Evolutionary conservation across 2,113 vertebrate genomes (phyloP).

Genomic region (Dipodomys merriami): DNA sequence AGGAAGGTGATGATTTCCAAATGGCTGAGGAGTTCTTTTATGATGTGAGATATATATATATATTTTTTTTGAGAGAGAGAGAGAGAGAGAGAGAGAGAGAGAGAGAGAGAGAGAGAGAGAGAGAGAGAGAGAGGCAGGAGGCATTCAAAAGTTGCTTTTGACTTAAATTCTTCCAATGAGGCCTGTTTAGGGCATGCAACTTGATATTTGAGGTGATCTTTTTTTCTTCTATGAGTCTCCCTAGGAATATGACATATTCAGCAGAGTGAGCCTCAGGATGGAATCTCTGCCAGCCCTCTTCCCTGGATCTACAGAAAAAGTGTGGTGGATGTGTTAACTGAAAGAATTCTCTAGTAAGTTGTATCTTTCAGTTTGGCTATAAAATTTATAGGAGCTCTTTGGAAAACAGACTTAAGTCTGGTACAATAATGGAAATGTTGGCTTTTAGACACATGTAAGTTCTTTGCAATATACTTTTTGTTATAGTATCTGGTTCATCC

Average conservation of each 20-base stretch:
- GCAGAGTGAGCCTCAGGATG: neutral
- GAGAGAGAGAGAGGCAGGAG: too few relatives aligned
- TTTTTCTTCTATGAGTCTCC: neutral
- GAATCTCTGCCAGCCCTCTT: neutral
- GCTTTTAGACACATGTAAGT: neutral
- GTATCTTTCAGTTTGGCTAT: slow-evolving; percentile 70
- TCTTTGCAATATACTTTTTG: neutral
- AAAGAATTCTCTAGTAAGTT: slow-evolving; percentile 62
- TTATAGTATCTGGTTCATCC: neutral
- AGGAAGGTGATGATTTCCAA: slow-evolving; percentile 55
- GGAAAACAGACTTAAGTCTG: slow-evolving; percentile 25
- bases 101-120: too few relatives aligned
- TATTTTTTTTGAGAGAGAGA: too few relatives aligned
- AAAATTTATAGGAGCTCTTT: slow-evolving; percentile 67
- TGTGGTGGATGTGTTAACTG: slow-evolving; percentile 46
- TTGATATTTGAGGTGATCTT: neutral
- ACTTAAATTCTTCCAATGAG: neutral
- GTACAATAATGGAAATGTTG: slow-evolving; percentile 38
- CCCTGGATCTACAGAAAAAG: neutral
- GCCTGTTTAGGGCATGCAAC: neutral
- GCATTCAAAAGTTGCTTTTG: neutral
- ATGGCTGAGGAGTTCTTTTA: slow-evolving; percentile 42
- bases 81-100: too few relatives aligned
- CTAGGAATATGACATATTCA: neutral
- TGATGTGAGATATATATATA: neutral